Evolutionary conservation across 2,888 invertebrate genomes (phyloP).

Genomic region (Quadroppia sp.): DNA sequence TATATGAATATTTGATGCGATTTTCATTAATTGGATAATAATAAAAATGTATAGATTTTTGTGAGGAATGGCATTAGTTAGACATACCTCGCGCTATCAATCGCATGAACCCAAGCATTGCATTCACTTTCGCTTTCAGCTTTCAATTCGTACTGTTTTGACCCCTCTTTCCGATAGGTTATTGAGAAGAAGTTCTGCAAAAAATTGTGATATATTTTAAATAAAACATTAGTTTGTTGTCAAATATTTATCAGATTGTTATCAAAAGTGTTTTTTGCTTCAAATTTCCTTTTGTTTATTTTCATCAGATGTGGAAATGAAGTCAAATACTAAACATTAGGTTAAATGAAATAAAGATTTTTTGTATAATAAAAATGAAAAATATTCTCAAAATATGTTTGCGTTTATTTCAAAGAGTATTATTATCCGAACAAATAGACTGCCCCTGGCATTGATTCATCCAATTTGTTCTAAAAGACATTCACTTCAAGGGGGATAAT

Average conservation of each 20-base stretch:
- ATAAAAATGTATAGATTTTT: background rate
- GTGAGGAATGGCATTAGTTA: background rate
- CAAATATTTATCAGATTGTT: background rate
- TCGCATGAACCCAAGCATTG: conserved; percentile 82
- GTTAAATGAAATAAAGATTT: no score
- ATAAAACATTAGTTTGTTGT: conserved; percentile 11
- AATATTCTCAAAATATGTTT: no score
- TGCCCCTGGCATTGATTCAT: no score
- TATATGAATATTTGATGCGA: no score
- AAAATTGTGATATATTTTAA: conserved; percentile 16
- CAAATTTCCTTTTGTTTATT: background rate
- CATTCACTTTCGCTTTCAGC: conserved; percentile 80
- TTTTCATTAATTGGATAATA: conserved; percentile 2
- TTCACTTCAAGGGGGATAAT: no score
- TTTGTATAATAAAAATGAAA: no score
- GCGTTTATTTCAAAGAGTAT: no score
- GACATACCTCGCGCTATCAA: conserved; percentile 75
- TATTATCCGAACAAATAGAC: no score
- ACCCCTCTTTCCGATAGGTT: conserved; percentile 76
- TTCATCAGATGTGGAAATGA: background rate
- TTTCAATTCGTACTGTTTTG: conserved; percentile 78
- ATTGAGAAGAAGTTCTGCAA: conserved; percentile 82
- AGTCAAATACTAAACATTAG: no score
- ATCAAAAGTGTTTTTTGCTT: background rate
- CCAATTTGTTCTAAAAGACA: no score